phyloP scores from a whole-genome alignment of 2,888 invertebrate species.

The Cheilosia pagana region DNA sequence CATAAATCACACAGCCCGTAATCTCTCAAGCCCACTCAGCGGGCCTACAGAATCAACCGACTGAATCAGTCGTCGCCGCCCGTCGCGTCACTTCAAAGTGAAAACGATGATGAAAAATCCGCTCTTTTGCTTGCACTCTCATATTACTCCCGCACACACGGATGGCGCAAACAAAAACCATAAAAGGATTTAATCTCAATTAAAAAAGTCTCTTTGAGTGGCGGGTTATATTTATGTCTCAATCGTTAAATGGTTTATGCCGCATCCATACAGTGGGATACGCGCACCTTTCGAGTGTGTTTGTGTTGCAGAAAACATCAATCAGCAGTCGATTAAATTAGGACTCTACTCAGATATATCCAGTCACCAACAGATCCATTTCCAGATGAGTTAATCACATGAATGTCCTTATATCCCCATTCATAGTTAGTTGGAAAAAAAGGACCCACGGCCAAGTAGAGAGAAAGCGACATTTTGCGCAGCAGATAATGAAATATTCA shows the following conservation, averaged over 20 bases:
- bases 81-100: conserved; percentile 20
- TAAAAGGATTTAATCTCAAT: conserved; percentile 39
- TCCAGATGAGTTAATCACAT: not conserved
- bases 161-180: not conserved
- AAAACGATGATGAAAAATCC: conserved; percentile 33
- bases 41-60: not conserved
- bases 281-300: not conserved
- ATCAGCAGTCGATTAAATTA: conserved; percentile 38
- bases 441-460: not conserved
- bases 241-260: conserved; percentile 31
- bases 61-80: conserved; percentile 25
- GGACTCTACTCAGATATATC: not conserved
- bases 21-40: conserved; percentile 18
- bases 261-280: not conserved
- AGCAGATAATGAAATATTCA: conserved; percentile 79
- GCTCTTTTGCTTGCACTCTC: conserved; percentile 1
- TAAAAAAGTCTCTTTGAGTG: conserved; percentile 39
- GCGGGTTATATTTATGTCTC: conserved; percentile 30
- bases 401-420: not conserved
- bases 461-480: conserved; percentile 27
- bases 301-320: conserved; percentile 4
- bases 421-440: conserved; percentile 3
- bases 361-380: not conserved
- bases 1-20: not conserved
- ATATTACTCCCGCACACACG: not conserved